Conservation (phyloP, 1,140 invertebrate genomes). For the Tetragnatha versicolor region DNA sequence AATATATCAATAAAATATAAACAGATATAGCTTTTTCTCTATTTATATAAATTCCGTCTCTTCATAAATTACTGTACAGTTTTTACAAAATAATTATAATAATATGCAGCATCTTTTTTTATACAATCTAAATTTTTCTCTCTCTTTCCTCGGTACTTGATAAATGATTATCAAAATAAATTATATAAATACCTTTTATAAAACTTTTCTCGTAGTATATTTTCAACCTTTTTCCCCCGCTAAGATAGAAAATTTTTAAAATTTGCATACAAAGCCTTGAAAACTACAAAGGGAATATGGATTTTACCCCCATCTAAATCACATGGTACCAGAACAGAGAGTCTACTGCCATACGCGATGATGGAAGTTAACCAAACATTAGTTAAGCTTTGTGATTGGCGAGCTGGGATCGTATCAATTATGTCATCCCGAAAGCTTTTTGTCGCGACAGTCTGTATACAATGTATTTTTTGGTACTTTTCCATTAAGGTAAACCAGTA, state of each 20-base stretch:
- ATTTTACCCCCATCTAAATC: no score
- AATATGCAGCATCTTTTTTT: constrained; percentile 14
- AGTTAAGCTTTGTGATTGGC: no score
- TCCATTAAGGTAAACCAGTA: no score
- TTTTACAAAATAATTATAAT: constrained; percentile 36
- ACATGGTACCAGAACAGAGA: no score
- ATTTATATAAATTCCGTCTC: constrained; percentile 13
- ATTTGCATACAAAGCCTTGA: background rate
- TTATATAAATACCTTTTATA: constrained; percentile 4
- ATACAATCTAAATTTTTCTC: constrained; percentile 7
- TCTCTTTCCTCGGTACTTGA: background rate
- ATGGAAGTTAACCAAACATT: no score
- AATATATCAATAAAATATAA: constrained; percentile 38
- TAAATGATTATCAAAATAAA: background rate
- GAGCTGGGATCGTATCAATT: no score
- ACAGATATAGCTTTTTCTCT: constrained; percentile 26
- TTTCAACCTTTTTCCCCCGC: background rate
- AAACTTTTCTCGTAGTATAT: background rate
- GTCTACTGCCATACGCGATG: no score
- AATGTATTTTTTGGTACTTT: no score
- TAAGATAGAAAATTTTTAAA: background rate
- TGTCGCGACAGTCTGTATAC: no score
- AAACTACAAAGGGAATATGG: no score
- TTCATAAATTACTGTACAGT: constrained; percentile 44
- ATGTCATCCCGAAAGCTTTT: no score